Percentiles rank a stretch among this genome's conserved stretches.
phyloP scores from a whole-genome alignment of 2,888 invertebrate species.

The Nephrotoma flavescens region DNA sequence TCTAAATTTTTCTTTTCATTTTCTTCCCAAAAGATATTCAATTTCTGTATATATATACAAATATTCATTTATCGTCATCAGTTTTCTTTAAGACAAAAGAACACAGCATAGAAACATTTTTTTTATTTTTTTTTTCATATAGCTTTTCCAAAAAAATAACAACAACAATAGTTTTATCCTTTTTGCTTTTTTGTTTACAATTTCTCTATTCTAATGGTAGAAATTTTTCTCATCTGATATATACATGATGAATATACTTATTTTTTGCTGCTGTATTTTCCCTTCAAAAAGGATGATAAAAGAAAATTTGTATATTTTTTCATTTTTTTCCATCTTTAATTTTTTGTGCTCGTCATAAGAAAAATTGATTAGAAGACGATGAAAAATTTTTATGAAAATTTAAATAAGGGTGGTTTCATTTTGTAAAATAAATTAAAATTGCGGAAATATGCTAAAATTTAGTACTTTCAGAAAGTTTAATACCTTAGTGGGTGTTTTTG shows the following conservation, averaged over 20 bases:
- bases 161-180: background rate
- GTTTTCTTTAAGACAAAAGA: background rate
- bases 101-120: background rate
- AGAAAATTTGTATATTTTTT: background rate
- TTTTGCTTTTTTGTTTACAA: background rate
- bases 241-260: background rate
- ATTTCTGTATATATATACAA: too few species aligned
- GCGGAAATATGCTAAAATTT: background rate
- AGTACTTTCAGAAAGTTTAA: background rate
- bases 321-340: background rate
- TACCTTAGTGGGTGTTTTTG: background rate
- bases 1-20: too few species aligned
- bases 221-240: background rate
- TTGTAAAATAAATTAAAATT: background rate
- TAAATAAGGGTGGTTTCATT: background rate
- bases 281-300: background rate
- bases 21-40: too few species aligned
- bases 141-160: background rate
- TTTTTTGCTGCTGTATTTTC: background rate
- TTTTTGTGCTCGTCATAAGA: background rate
- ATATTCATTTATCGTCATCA: background rate
- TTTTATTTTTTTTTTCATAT: background rate
- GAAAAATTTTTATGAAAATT: background rate
- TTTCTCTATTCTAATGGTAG: background rate
- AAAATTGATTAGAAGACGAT: background rate